Base-by-base conservation (phyloP, 2,888 invertebrate genomes). In the Microplitis deprimator region DNA sequence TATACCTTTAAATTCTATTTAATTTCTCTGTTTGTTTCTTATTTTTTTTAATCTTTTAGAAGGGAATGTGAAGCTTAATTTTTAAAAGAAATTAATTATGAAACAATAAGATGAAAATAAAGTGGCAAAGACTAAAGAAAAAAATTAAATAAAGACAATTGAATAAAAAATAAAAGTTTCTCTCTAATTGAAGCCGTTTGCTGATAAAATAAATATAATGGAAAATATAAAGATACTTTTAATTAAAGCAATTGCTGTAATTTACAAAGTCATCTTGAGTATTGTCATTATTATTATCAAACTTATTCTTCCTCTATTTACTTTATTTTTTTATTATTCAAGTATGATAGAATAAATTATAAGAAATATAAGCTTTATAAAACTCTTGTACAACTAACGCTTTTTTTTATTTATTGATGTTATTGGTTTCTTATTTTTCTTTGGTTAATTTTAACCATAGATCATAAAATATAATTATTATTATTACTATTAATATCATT, bases 81-180 rank as follows among this genome's bases (percentile, higher is more conserved):
- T 72, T 62, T 16, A 62, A 72, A 62, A 62, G 10, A 72, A 40
- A 73, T 73, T 73, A 73, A 73, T 73, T 65, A 73, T 73, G 64
- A 20, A 73, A 38, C n/a, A 40, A 50, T 64, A 65, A 73, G 6
- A 62, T 29, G 29, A 4, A 29, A 29, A 4, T 29, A 29, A 29
- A 29, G 29, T 29, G 29, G 29, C 29, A 41, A 39, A 65, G 29
- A 29, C 1, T 29, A 29, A 29, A 29, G 29, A 41, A n/a, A 65
- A 20, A 3, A 29, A 20, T 29, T 3, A 20, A 73, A 29, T 70
- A 7, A 70, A 20, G 29, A 29, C n/a, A 50, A 65, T 65, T 41
- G n/a, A 50, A 65, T 1, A 65, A 29, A 64, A 73, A 40, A 65
- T 50, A 29, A 41, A 62, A 7, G 29, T 29, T 29, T 29, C 29